phyloP scores from a whole-genome alignment of 2,888 invertebrate species.

The Merodon equestris region DNA sequence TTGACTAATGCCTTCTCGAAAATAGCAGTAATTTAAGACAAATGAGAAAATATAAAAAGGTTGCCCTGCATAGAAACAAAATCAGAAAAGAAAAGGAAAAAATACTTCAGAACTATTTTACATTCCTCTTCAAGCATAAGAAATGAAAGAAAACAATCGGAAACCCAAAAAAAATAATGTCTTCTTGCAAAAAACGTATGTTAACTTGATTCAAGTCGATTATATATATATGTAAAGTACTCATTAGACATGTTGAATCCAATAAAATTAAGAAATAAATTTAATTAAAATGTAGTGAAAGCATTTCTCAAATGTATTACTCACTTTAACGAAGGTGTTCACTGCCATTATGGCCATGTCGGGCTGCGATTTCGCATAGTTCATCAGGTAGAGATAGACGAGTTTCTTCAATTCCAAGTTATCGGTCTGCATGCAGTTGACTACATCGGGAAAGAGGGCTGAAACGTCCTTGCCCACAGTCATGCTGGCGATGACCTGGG shows the following conservation, averaged over 20 bases:
- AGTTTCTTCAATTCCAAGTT: conserved; percentile 99
- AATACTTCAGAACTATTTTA: conserved; percentile 16
- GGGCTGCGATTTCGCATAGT: conserved; percentile 99
- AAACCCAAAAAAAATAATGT: conserved; percentile 6
- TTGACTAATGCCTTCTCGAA: no score
- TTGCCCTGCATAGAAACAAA: conserved; percentile 20
- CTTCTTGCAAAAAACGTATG: conserved; percentile 18
- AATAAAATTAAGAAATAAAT: conserved; percentile 4
- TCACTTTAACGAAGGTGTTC: conserved; percentile 99
- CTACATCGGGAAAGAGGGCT: conserved; percentile 98
- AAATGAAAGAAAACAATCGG: background rate
- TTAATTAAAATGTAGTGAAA: background rate
- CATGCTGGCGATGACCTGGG: conserved; percentile 98
- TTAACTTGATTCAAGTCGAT: conserved; percentile 20
- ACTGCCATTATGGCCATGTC: conserved; percentile 99
- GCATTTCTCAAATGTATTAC: conserved; percentile 66
- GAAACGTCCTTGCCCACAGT: conserved; percentile 99
- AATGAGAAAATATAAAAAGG: conserved; percentile 1
- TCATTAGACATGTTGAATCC: background rate
- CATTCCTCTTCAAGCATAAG: conserved; percentile 31
- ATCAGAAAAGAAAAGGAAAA: background rate
- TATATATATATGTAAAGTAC: conserved; percentile 11
- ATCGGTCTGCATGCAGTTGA: conserved; percentile 99
- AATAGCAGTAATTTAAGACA: no score
- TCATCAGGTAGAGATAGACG: conserved; percentile 99